Conservation (phyloP, 2,797 vertebrate genomes). For the Propithecus deckenii region DNA sequence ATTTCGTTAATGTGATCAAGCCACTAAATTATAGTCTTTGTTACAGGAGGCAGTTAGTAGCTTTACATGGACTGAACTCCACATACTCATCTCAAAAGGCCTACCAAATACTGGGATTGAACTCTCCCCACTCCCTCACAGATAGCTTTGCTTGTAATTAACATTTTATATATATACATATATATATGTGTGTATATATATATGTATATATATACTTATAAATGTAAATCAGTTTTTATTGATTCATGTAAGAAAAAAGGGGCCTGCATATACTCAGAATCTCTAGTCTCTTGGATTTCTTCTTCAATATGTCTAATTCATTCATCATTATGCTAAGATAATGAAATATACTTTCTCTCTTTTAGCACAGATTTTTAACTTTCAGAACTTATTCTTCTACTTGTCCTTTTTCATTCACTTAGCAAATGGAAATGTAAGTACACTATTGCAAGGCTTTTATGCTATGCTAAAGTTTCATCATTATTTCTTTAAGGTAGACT, state of each 20-base stretch:
- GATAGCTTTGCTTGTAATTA: neutral
- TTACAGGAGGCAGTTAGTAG: neutral
- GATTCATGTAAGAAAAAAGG: neutral
- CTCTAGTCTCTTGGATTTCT: neutral
- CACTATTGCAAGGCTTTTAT: neutral
- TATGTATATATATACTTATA: neutral
- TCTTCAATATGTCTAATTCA: neutral
- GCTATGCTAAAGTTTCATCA: neutral
- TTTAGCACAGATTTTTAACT: neutral
- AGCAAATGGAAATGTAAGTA: neutral
- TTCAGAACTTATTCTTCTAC: neutral
- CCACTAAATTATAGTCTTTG: neutral
- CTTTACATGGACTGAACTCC: neutral
- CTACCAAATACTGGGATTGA: neutral
- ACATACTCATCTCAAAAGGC: neutral
- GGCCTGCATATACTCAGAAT: neutral
- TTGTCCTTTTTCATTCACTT: neutral
- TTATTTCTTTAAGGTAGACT: neutral
- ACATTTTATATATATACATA: neutral
- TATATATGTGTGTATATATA: neutral
- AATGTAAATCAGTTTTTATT: neutral
- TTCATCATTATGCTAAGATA: neutral
- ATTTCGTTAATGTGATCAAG: neutral
- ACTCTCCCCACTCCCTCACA: neutral
- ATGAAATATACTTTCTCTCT: neutral